Evolutionary conservation across 2,888 invertebrate species (phyloP).

Genomic region (Troides helena): DNA sequence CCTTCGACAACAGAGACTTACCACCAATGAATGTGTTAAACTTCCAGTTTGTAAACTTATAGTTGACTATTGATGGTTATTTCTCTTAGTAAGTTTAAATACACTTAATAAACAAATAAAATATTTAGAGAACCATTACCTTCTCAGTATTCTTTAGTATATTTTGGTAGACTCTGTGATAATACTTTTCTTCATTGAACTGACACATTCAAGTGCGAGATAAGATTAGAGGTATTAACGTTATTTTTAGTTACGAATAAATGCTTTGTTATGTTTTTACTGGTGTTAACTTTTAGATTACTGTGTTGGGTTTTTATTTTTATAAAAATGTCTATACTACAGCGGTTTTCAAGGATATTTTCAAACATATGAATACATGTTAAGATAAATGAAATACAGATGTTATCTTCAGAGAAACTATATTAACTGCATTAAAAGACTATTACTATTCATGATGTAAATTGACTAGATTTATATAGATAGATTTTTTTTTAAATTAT

Average conservation of each 20-base stretch:
- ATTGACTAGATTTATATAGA: neutral
- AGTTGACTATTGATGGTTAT: neutral
- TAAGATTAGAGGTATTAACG: slow-evolving; percentile 22
- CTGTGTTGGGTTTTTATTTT: slow-evolving; percentile 12
- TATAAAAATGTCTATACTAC: too few species aligned
- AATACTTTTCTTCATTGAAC: slow-evolving; percentile 22
- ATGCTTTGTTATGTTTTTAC: slow-evolving; percentile 20
- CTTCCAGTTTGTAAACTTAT: too few species aligned
- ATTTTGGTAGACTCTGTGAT: neutral
- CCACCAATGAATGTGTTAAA: too few species aligned
- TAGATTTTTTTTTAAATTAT: neutral
- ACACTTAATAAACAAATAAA: too few species aligned
- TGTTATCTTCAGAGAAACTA: neutral
- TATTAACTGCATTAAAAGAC: too few species aligned
- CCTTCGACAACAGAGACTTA: too few species aligned
- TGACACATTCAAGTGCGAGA: slow-evolving; percentile 27
- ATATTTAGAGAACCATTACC: too few species aligned
- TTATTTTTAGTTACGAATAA: slow-evolving; percentile 30
- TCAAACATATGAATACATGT: too few species aligned
- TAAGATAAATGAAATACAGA: neutral
- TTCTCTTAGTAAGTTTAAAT: too few species aligned
- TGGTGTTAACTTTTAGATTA: slow-evolving; percentile 4
- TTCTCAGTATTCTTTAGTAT: too few species aligned
- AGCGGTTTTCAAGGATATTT: too few species aligned
- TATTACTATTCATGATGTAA: too few species aligned